Evolutionary conservation across 92 coral and sea anemone genomes (phyloP).

Genomic region (Bergia sp.): DNA sequence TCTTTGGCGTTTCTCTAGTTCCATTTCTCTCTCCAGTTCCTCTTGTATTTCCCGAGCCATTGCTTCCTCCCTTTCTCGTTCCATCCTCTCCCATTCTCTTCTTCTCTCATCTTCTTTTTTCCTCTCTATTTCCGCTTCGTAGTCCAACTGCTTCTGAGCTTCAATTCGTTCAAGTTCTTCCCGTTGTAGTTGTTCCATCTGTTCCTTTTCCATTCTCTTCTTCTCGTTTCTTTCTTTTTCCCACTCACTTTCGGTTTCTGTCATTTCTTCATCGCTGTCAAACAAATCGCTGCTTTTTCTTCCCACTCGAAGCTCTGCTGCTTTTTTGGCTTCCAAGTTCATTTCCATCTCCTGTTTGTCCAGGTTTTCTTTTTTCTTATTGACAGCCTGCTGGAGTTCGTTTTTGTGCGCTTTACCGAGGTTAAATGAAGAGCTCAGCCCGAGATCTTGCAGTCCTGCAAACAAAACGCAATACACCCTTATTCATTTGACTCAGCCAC

Average conservation of each 20-base stretch:
- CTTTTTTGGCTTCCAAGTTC: slow-evolving; percentile 22
- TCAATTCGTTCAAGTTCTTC: slow-evolving; percentile 46
- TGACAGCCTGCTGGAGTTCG: slow-evolving; percentile 47
- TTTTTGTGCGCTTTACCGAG: slow-evolving; percentile 33
- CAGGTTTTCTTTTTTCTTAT: slow-evolving; percentile 38
- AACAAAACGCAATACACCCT: neutral
- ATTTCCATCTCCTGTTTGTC: slow-evolving; percentile 39
- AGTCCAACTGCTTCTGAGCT: slow-evolving; percentile 39
- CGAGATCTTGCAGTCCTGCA: slow-evolving; percentile 36
- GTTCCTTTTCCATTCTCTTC: slow-evolving; percentile 53
- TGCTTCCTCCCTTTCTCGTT: slow-evolving; percentile 35
- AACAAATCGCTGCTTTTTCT: slow-evolving; percentile 39
- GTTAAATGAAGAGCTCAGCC: slow-evolving; percentile 40
- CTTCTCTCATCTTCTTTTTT: slow-evolving; percentile 49
- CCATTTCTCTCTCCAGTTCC: slow-evolving; percentile 71
- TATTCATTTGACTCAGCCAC: neutral
- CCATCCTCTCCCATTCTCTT: slow-evolving; percentile 46
- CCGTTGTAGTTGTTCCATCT: slow-evolving; percentile 29
- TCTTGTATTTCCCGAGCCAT: slow-evolving; percentile 67
- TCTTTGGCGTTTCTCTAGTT: slow-evolving; percentile 51
- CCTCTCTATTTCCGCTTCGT: slow-evolving; percentile 41
- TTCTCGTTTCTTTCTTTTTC: slow-evolving; percentile 70
- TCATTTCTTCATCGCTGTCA: slow-evolving; percentile 79
- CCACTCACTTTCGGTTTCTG: slow-evolving; percentile 94
- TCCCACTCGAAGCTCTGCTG: slow-evolving; percentile 16